Conservation (phyloP, 2,888 invertebrate genomes). For the Lacanobia wlatinum region DNA sequence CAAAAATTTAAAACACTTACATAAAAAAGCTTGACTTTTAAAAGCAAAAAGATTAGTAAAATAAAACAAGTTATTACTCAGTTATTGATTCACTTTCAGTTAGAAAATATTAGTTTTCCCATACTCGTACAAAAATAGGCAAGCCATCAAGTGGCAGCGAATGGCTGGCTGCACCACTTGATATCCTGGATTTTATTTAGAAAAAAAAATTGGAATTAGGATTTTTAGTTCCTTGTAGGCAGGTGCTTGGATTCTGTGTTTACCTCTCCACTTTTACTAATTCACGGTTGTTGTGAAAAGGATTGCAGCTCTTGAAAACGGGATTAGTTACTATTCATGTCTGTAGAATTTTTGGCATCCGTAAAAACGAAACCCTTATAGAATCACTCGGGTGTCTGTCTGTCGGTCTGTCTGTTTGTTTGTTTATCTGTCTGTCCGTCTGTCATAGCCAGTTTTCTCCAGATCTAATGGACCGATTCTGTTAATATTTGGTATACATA, state of each 20-base stretch:
- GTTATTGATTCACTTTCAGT: not conserved
- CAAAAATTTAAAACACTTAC: too few species aligned
- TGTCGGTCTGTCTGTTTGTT: too few species aligned
- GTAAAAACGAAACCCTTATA: too few species aligned
- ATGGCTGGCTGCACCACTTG: constrained; percentile 16
- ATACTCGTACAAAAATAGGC: constrained; percentile 16
- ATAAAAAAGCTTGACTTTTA: too few species aligned
- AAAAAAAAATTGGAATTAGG: not conserved
- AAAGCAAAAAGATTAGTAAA: not conserved
- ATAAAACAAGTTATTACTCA: not conserved
- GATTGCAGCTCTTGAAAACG: not conserved
- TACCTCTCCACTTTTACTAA: not conserved
- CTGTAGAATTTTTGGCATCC: too few species aligned
- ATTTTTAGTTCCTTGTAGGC: constrained; percentile 5
- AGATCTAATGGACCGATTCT: too few species aligned
- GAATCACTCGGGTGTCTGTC: too few species aligned
- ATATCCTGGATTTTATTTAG: constrained; percentile 10
- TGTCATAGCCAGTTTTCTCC: too few species aligned
- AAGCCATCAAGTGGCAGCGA: constrained; percentile 33
- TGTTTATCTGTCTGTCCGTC: too few species aligned
- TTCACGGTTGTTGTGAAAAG: constrained; percentile 3
- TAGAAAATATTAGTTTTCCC: constrained; percentile 21
- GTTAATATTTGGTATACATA: too few species aligned
- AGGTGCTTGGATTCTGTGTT: constrained; percentile 4
- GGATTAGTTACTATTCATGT: not conserved